Base-by-base conservation (phyloP, 2,888 invertebrate genomes). In the Folsomia manolachei region DNA sequence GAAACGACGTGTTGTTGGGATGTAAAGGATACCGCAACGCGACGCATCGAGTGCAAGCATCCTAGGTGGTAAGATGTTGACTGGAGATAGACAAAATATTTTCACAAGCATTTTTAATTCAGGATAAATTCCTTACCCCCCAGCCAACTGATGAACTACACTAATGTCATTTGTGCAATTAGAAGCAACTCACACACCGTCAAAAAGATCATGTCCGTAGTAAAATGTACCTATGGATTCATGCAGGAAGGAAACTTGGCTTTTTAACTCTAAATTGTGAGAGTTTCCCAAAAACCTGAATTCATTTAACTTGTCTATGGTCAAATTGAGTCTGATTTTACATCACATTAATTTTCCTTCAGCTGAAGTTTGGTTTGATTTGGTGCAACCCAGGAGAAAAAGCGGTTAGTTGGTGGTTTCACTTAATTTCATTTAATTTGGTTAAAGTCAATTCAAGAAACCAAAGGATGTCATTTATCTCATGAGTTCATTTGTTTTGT, bases 401-500 rank as follows among this genome's bases (percentile, higher is more conserved):
- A 56, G 56, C 19, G 56, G 56, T 56, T 18, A 19, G 56, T 56
- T 56, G 56, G 56, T 56, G 56, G 56, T 21, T 56, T 56, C 56
- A 56, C 11, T n/a, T 56, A 56, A 56, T 56, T 64, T 27, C 21
- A 39, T 27, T 64, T 64, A 27, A 64, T 27, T 64, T 27, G 19
- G 64, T 19, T 64, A 27, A 21, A 27, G 64, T 27, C 64, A 64
- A 39, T 64, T 64, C 14, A 27, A 27, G 39, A 39, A 26, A 64
- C 19, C 19, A 7, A 52, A 66, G 66, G 66, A 66, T 66, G 66
- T 2, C 26, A 52, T 66, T 66, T 66, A 66, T 66, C 52, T 66
- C 66, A 24, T 21, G 53, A 66, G 53, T 18, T 66, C 66, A 66
- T 66, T 66, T 27, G 64, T 64, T 64, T 19, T 19, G 27, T 27